These are phyloP conservation scores for Tiliacea aurago DNA, from an alignment of 2,888 invertebrate species.

Conservation along the genomic window DNA sequence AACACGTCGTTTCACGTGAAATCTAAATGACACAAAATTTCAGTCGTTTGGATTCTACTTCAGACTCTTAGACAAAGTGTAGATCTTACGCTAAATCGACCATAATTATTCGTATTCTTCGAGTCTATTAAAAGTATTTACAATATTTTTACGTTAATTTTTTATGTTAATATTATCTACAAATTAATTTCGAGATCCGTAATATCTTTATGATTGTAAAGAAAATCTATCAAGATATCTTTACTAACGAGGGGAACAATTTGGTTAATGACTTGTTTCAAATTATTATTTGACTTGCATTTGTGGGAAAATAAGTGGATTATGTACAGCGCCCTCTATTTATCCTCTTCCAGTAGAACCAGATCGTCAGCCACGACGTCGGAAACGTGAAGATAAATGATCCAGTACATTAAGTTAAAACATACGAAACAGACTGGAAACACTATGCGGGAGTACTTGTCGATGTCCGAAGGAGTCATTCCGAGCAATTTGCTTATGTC, in stretches of 20 bases:
- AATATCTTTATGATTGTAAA: neutral
- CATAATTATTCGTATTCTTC: constrained; percentile 37
- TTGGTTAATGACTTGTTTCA: constrained; percentile 73
- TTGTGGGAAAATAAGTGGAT: constrained; percentile 85
- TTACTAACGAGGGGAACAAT: constrained; percentile 9
- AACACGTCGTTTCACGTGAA: constrained; percentile 7
- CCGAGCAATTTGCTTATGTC: constrained; percentile 97
- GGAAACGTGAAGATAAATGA: constrained; percentile 98
- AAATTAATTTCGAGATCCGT: constrained; percentile 14
- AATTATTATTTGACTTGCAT: constrained; percentile 78
- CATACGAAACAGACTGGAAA: constrained; percentile 99
- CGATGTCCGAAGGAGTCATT: constrained; percentile 99
- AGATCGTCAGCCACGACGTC: constrained; percentile 98
- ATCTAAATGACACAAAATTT: constrained; percentile 68
- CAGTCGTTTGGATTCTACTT: constrained; percentile 77
- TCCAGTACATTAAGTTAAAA: constrained; percentile 99
- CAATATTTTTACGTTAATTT: constrained; percentile 32
- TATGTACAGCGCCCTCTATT: constrained; percentile 84
- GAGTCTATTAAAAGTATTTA: constrained; percentile 52
- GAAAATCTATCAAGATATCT: constrained; percentile 18
- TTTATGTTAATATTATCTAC: constrained; percentile 31
- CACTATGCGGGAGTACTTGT: constrained; percentile 99
- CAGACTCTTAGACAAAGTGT: constrained; percentile 70
- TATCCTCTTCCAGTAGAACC: constrained; percentile 94
- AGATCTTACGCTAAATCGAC: constrained; percentile 49